These are phyloP conservation scores for Aurelia coerulea DNA, from an alignment of 30 jellyfish, hydroid and myxozoan species.

Conservation along the genomic window DNA sequence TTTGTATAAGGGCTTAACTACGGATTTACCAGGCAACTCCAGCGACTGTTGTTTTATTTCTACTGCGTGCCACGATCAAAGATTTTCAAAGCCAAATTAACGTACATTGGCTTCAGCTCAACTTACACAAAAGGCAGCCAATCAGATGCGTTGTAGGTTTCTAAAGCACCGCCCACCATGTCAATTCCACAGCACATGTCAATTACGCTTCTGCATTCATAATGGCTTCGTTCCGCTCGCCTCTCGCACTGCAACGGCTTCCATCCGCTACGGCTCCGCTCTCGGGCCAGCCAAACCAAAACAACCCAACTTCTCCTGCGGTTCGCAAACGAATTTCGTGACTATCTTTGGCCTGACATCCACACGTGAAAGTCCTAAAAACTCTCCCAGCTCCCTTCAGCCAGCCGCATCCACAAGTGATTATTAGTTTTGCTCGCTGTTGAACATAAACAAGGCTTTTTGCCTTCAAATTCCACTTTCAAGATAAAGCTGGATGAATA, in stretches of 20 bases:
- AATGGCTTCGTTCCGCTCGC: slow-evolving; percentile 56
- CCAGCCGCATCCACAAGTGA: slow-evolving; percentile 9
- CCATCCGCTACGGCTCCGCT: no score
- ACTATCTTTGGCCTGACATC: no score
- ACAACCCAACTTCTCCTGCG: slow-evolving; percentile 23
- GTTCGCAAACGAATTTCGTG: slow-evolving; percentile 13
- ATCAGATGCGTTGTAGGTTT: slow-evolving; percentile 57
- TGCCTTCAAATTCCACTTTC: slow-evolving; percentile 22
- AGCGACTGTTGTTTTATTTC: slow-evolving; percentile 65
- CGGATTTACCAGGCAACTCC: slow-evolving; percentile 73
- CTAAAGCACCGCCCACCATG: slow-evolving; percentile 85
- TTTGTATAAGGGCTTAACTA: slow-evolving; percentile 79
- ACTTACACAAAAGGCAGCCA: slow-evolving; percentile 74
- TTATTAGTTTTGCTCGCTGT: slow-evolving; percentile 19
- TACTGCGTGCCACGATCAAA: slow-evolving; percentile 85
- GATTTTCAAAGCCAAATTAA: slow-evolving; percentile 72
- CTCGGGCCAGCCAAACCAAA: slow-evolving; percentile 4
- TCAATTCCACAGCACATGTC: slow-evolving; percentile 81
- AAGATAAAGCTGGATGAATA: slow-evolving; percentile 47
- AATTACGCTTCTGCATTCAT: slow-evolving; percentile 62
- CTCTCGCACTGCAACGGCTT: not conserved
- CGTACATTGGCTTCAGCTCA: slow-evolving; percentile 77
- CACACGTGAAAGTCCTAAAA: no score
- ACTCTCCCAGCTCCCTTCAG: no score
- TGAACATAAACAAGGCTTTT: slow-evolving; percentile 30